A percentile compares a stretch with the other conserved stretches of the same genome.
Conservation (phyloP, 2,113 vertebrate species). For the Pteronura brasiliensis region DNA sequence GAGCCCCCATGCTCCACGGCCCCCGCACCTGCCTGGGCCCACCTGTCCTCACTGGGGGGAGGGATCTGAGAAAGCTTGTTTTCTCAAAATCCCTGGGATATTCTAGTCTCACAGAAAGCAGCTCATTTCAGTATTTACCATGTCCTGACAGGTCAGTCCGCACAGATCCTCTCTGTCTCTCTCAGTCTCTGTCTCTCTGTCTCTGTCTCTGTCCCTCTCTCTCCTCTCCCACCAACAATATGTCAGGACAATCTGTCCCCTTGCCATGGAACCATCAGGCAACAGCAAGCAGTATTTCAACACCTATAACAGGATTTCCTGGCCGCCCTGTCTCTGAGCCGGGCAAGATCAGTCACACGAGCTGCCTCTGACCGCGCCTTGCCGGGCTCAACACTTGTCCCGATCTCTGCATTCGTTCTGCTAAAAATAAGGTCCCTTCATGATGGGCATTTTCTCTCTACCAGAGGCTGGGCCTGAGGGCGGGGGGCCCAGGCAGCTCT, state of each 20-base stretch:
- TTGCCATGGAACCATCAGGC: not conserved
- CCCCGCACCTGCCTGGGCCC: no score
- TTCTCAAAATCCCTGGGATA: not conserved
- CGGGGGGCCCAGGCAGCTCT: fast-evolving
- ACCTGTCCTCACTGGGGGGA: not conserved
- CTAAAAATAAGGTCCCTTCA: not conserved
- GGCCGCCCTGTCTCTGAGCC: not conserved
- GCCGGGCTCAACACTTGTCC: fast-evolving
- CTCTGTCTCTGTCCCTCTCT: not conserved
- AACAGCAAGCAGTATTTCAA: not conserved
- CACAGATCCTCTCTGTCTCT: no score
- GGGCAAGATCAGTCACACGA: not conserved
- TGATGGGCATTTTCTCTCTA: fast-evolving
- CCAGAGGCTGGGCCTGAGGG: not conserved
- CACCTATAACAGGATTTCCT: not conserved
- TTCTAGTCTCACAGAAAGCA: not conserved
- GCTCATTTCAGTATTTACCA: not conserved
- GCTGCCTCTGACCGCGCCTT: fast-evolving
- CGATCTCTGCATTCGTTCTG: not conserved
- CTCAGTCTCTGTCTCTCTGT: not conserved
- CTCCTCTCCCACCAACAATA: not conserved
- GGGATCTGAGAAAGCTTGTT: not conserved
- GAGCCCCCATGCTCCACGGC: not conserved
- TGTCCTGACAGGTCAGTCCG: not conserved
- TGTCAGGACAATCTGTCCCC: not conserved